phyloP scores from a whole-genome alignment of 1,140 invertebrate genomes.

The Harpegnathos saltator region DNA sequence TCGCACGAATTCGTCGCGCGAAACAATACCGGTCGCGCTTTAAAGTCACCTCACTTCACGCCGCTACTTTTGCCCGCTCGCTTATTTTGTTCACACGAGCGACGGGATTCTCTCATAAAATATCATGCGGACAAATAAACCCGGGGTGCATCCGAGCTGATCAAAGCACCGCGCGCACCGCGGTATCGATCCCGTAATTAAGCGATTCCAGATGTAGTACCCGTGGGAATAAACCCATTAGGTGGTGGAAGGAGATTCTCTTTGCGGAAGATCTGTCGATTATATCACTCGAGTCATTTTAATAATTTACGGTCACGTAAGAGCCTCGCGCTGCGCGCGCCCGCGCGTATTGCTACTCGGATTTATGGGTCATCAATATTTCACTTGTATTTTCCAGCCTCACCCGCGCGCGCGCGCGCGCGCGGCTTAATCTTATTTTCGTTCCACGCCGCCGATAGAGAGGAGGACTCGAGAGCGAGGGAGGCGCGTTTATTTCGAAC shows the following conservation, averaged over 20 bases:
- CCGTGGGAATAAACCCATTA: conserved; percentile 44
- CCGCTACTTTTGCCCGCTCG: not conserved
- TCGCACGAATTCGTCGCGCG: not conserved
- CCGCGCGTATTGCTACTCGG: conserved; percentile 1
- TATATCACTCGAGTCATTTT: conserved; percentile 43
- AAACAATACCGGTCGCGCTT: conserved; percentile 20
- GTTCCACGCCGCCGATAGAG: not conserved
- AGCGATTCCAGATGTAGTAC: conserved; percentile 43
- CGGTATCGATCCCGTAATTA: conserved; percentile 45
- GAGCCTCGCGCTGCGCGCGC: not conserved
- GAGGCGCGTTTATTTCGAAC: conserved; percentile 61
- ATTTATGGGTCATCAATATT: conserved; percentile 54
- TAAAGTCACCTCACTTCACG: not conserved
- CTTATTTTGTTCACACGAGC: conserved; percentile 12
- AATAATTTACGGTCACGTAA: conserved; percentile 45
- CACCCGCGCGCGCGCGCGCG: too few species aligned
- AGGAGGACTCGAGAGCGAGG: not conserved
- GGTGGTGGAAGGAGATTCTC: conserved; percentile 32
- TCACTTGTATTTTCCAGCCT: conserved; percentile 37
- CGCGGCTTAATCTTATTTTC: conserved; percentile 19
- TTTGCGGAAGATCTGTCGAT: conserved; percentile 48
- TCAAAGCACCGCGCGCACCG: not conserved
- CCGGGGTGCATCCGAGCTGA: not conserved
- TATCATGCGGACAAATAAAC: conserved; percentile 32
- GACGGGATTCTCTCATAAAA: not conserved